phyloP scores from a whole-genome alignment of 2,888 invertebrate species.

The Synergus gifuensis region DNA sequence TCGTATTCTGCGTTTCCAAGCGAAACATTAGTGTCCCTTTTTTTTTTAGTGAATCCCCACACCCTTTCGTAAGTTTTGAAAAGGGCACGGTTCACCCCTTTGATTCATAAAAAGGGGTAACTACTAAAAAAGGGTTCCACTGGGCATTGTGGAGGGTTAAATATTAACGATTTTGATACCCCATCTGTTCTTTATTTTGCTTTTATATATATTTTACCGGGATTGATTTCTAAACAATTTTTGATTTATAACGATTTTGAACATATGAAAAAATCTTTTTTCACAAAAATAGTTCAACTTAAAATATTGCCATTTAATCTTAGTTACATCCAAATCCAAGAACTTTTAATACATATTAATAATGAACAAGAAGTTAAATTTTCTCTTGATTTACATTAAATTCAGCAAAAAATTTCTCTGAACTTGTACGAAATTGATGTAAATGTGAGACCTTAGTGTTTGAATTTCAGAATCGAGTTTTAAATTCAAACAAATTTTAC shows the following conservation, averaged over 20 bases:
- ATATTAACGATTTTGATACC: background rate
- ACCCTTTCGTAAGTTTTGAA: slow-evolving; percentile 19
- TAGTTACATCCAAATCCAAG: too few species aligned
- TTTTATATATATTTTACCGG: background rate
- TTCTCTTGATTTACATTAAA: too few species aligned
- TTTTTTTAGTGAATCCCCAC: background rate
- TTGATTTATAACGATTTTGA: background rate
- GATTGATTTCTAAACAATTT: background rate
- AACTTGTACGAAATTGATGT: too few species aligned
- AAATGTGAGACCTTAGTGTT: too few species aligned
- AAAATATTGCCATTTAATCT: too few species aligned
- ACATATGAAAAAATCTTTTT: background rate
- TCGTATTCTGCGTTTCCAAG: background rate
- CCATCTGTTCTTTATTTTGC: slow-evolving; percentile 9
- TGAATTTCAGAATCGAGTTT: too few species aligned
- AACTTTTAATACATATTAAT: too few species aligned
- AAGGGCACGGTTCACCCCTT: slow-evolving; percentile 19
- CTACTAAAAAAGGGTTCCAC: slow-evolving; percentile 33
- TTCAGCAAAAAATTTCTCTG: too few species aligned
- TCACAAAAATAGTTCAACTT: too few species aligned
- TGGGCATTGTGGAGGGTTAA: slow-evolving; percentile 9
- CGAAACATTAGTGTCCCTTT: slow-evolving; percentile 4
- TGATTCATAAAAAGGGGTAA: slow-evolving; percentile 24
- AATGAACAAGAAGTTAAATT: too few species aligned
- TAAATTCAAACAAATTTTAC: too few species aligned